Conservation (phyloP, 64 coral and sea anemone genomes). For the Montipora foliosa region DNA sequence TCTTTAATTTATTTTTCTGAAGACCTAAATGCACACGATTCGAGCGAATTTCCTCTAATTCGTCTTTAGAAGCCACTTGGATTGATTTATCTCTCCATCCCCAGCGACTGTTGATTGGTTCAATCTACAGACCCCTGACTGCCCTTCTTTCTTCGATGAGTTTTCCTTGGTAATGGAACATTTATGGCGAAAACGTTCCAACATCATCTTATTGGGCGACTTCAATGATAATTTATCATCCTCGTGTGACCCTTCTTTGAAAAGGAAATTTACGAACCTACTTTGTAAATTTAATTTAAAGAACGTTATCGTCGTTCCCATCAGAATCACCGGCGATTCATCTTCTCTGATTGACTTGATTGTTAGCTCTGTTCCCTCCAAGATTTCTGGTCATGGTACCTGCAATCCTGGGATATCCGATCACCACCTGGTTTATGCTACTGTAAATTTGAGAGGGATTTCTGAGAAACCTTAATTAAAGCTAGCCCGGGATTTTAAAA, state of each 20-base stretch:
- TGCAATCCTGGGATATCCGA: too few relatives aligned
- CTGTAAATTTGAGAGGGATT: too few relatives aligned
- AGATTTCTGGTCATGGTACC: too few relatives aligned
- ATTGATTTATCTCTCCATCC: not conserved
- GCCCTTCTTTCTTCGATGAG: not conserved
- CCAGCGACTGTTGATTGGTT: not conserved
- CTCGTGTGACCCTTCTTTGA: not conserved
- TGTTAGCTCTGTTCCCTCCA: not conserved
- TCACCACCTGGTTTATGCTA: too few relatives aligned
- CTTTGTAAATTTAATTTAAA: not conserved
- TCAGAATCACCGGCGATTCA: not conserved
- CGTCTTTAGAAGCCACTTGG: not conserved
- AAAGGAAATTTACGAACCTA: not conserved
- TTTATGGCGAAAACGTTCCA: conserved; percentile 1
- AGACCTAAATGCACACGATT: not conserved
- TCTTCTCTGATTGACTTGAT: not conserved
- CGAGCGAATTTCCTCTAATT: not conserved
- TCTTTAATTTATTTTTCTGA: not conserved
- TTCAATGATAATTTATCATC: not conserved
- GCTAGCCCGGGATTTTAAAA: too few relatives aligned
- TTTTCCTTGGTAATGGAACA: not conserved
- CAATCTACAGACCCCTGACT: not conserved
- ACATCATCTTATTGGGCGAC: not conserved
- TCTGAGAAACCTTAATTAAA: too few relatives aligned
- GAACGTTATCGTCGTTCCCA: not conserved